These are phyloP conservation scores for Falco berigora DNA, from an alignment of 2,797 vertebrate species.

Conservation along the genomic window DNA sequence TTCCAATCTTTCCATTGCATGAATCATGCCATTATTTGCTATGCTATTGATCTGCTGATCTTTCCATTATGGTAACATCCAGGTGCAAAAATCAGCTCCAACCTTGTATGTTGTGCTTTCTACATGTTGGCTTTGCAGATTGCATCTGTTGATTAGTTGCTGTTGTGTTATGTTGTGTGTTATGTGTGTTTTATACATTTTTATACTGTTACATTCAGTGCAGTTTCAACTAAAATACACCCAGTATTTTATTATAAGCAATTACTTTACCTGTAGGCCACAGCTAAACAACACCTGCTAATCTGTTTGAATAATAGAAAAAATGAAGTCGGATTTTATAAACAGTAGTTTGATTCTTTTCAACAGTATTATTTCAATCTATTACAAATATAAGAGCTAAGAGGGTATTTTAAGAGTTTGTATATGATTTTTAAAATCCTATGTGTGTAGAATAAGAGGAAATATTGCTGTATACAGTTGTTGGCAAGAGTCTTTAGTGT, in stretches of 20 bases:
- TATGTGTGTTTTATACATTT: constrained; percentile 2
- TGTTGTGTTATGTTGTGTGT: constrained; percentile 43
- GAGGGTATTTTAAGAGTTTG: constrained; percentile 32
- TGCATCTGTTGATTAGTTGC: constrained; percentile 57
- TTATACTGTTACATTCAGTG: background rate
- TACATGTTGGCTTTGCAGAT: constrained; percentile 63
- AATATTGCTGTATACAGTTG: background rate
- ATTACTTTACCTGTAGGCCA: constrained; percentile 1
- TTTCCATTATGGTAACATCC: constrained; percentile 70
- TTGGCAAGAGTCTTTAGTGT: background rate
- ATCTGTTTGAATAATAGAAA: constrained; percentile 16
- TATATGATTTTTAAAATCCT: constrained; percentile 18
- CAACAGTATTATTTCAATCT: constrained; percentile 15
- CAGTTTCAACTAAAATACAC: constrained; percentile 24
- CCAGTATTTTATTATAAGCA: constrained; percentile 25
- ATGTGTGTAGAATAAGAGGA: constrained; percentile 8
- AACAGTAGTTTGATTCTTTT: constrained; percentile 26
- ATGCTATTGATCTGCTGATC: constrained; percentile 66
- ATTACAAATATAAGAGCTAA: constrained; percentile 38
- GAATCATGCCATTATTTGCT: constrained; percentile 49
- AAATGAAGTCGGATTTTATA: background rate
- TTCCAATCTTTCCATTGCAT: constrained; percentile 73
- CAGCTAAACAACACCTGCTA: background rate
- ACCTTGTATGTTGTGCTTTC: constrained; percentile 47
- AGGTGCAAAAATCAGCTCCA: constrained; percentile 74